phyloP scores from a whole-genome alignment of 2,113 vertebrate species.

The Ellobius talpinus region DNA sequence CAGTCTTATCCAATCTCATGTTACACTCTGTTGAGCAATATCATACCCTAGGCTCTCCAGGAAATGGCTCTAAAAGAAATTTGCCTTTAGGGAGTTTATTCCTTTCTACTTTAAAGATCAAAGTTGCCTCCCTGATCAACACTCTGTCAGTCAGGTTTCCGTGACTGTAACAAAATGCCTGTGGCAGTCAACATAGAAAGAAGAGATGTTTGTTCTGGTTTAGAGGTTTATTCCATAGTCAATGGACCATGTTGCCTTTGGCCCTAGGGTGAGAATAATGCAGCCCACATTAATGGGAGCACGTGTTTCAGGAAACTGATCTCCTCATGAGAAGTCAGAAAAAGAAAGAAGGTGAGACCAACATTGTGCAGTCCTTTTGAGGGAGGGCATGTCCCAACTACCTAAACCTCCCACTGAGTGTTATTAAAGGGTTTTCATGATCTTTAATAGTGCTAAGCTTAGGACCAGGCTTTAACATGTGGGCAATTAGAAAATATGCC shows the following conservation, averaged over 20 bases:
- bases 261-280: neutral
- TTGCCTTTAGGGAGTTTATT: constrained; percentile 27
- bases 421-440: neutral
- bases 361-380: neutral
- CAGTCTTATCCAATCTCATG: neutral
- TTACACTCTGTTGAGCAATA: neutral
- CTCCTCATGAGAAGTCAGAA: neutral
- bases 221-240: neutral
- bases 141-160: neutral
- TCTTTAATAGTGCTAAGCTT: neutral
- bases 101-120: neutral
- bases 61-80: constrained; percentile 1
- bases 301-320: neutral
- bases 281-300: no score
- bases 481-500: neutral
- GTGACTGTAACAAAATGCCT: neutral
- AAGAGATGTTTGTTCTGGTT: neutral
- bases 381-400: neutral
- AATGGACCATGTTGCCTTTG: neutral
- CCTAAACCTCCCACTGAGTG: neutral
- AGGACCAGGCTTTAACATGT: neutral
- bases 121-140: neutral
- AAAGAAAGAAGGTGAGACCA: neutral
- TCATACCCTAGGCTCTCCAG: neutral
- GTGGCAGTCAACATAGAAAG: neutral